These are phyloP conservation scores for Argya squamiceps DNA, from an alignment of 2,797 vertebrate genomes.

Conservation along the genomic window DNA sequence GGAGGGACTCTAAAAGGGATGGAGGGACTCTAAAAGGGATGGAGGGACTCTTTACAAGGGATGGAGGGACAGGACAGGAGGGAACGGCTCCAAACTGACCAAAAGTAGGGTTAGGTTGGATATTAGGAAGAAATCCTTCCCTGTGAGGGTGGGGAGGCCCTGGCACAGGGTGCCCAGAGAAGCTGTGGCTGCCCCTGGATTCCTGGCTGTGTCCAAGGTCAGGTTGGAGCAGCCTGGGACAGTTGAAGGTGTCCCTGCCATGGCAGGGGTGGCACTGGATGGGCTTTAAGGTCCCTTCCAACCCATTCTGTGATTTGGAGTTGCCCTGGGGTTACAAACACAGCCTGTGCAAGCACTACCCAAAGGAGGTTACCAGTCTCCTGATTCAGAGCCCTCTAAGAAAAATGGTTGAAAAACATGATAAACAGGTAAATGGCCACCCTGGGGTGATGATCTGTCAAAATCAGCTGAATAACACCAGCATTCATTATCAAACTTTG, in stretches of 20 bases:
- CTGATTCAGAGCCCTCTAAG: neutral
- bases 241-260: neutral
- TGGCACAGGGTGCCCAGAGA: neutral
- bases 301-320: neutral
- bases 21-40: neutral
- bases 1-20: neutral
- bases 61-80: neutral
- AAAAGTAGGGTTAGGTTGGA: neutral
- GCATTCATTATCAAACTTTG: neutral
- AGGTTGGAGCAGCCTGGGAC: fast-evolving
- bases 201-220: neutral
- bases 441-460: neutral
- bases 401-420: neutral
- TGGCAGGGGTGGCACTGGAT: neutral
- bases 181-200: neutral
- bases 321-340: neutral
- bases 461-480: neutral
- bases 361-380: neutral
- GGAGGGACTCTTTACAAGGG: neutral
- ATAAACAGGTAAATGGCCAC: neutral
- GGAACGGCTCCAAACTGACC: neutral
- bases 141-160: fast-evolving
- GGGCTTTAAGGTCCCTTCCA: neutral
- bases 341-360: neutral
- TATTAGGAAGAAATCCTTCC: neutral